Evolutionary conservation across 2,797 vertebrate genomes (phyloP), one percentile per base, ranked within the genome.

Genomic region (Fratercula arctica): DNA sequence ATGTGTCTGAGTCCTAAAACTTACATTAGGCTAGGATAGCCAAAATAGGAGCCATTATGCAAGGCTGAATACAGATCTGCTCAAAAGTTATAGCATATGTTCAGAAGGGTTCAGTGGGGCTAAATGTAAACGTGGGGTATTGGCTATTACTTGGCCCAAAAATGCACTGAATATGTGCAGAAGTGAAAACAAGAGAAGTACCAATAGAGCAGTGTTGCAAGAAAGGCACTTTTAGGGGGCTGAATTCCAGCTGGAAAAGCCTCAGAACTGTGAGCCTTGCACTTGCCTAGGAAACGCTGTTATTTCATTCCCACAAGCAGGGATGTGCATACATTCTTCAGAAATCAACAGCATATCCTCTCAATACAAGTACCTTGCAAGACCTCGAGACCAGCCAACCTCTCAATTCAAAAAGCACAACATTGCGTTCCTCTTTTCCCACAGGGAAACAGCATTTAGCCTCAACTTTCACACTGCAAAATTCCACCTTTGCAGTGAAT

Each of bases 71-170:
- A 35, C 29, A 73, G 35, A 64, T 17, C 16, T 64, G 25, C 45
- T 77, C 45, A 35, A 12, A 80, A 87, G 50, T 72, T 80, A 79
- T 15, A 45, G 29, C 1, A 0, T 10, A 21, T 9, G 14, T 41
- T 86, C 77, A 74, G 51, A 48, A 60, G 9, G 12, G 33, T 50
- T 86, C 64, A n/a, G 23, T 19, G 35, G 15, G 21, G 28, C 19
- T 60, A 45, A 84, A 43, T 0, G 6, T n/a, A 66, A 77, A 37
- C 2, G 2, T 1, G 2, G 17, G 9, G 11, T 2, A 43, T 5
- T 39, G 12, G 20, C 45, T 45, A 59, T 33, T 50, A 76, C 35
- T 18, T 63, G 29, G 29, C 54, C 23, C 28, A 66, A 91, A 80
- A 77, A 50, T 6, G 20, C n/a, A 43, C 24, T 29, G 50, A 68